phyloP scores from a whole-genome alignment of 2,888 invertebrate genomes.

The Argynnis bischoffii region DNA sequence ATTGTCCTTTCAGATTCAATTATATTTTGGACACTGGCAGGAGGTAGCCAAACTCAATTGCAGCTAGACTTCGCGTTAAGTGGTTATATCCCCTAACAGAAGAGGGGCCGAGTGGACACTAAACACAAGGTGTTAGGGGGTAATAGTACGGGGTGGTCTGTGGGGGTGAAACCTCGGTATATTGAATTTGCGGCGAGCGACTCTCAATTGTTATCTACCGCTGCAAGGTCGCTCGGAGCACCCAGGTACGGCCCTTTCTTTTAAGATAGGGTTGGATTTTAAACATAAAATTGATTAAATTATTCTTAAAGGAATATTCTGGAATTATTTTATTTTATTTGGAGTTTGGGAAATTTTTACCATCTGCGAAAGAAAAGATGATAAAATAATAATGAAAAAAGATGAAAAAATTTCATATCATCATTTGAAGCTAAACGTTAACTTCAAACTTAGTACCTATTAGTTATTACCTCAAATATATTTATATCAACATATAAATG shows the following conservation, averaged over 20 bases:
- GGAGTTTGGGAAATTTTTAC: no score
- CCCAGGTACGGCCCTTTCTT: conserved; percentile 69
- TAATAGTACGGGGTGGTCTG: conserved; percentile 44
- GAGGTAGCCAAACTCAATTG: conserved; percentile 70
- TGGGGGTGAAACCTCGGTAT: conserved; percentile 74
- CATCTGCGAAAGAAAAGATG: no score
- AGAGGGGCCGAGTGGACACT: conserved; percentile 67
- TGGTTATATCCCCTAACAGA: conserved; percentile 75
- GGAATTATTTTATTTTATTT: no score
- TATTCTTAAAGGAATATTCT: neutral
- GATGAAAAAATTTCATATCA: no score
- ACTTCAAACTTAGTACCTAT: no score
- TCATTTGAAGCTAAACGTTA: no score
- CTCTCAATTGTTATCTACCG: conserved; percentile 78
- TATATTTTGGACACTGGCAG: conserved; percentile 57
- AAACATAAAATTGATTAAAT: conserved; percentile 26
- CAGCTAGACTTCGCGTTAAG: conserved; percentile 78
- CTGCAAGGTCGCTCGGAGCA: conserved; percentile 72
- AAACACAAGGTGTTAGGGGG: conserved; percentile 61
- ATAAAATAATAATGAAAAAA: no score
- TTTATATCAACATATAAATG: no score
- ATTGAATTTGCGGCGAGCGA: conserved; percentile 78
- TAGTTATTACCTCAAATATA: no score
- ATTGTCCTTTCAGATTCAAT: conserved; percentile 41
- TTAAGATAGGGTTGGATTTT: conserved; percentile 58